Conservation (phyloP, 2,888 invertebrate genomes). For the Drosophila antonietae region DNA sequence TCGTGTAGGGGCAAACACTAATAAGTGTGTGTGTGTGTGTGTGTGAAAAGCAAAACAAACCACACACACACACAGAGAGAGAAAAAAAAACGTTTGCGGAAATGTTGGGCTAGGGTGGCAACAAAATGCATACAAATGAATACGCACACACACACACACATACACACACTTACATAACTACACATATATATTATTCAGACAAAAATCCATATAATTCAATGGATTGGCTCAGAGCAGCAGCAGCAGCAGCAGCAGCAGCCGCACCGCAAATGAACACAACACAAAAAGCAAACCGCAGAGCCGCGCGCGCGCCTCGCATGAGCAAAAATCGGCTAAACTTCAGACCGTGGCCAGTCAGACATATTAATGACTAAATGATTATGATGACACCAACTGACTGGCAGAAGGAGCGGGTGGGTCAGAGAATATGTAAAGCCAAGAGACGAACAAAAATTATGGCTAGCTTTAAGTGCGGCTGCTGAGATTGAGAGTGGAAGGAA, state of each 20-base stretch:
- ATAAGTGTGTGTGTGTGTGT: constrained; percentile 13
- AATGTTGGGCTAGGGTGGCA: constrained; percentile 59
- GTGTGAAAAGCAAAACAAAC: constrained; percentile 59
- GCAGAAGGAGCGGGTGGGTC: constrained; percentile 2
- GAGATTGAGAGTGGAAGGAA: no score
- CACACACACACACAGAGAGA: constrained; percentile 37
- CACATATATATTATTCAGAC: constrained; percentile 63
- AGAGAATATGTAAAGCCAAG: constrained; percentile 53
- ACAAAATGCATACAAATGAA: constrained; percentile 18
- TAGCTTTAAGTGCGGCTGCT: no score
- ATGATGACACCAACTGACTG: constrained; percentile 75
- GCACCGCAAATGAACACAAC: constrained; percentile 56
- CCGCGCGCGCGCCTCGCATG: constrained; percentile 40
- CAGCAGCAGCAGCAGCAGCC: constrained; percentile 9
- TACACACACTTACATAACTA: neutral
- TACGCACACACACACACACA: constrained; percentile 8
- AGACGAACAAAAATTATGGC: no score
- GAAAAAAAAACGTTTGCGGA: constrained; percentile 49
- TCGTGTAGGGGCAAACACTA: constrained; percentile 8
- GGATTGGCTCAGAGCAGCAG: constrained; percentile 58
- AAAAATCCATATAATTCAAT: constrained; percentile 76
- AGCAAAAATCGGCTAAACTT: constrained; percentile 8
- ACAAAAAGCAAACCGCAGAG: constrained; percentile 70
- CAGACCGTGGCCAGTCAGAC: constrained; percentile 73
- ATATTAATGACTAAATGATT: constrained; percentile 83